Conservation (phyloP, 1,140 invertebrate genomes). For the Drosophila nigrodunni region DNA sequence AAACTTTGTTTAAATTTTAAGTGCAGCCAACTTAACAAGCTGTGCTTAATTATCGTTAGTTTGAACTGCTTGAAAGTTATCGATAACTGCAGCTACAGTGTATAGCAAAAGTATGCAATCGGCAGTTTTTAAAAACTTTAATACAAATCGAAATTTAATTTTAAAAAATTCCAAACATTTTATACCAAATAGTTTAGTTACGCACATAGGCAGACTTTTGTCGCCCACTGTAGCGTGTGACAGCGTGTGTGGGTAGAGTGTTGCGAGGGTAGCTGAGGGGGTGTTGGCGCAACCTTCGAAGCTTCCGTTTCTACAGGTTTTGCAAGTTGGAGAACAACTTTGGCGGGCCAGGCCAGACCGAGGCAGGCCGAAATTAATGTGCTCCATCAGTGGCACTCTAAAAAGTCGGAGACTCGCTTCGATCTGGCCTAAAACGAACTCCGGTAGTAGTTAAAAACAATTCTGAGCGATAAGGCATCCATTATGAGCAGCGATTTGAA, state of each 20-base stretch:
- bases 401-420: slow-evolving; percentile 32
- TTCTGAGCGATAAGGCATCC: slow-evolving; percentile 78
- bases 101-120: no score
- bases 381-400: slow-evolving; percentile 68
- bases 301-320: slow-evolving; percentile 80
- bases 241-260: no score
- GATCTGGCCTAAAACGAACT: slow-evolving; percentile 70
- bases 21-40: slow-evolving; percentile 2
- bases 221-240: no score
- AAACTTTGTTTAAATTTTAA: not conserved
- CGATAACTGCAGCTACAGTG: slow-evolving; percentile 7
- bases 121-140: no score
- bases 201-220: no score
- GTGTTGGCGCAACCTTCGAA: slow-evolving; percentile 50
- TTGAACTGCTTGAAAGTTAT: slow-evolving; percentile 17
- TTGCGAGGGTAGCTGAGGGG: no score
- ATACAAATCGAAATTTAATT: no score
- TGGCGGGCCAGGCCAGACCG: slow-evolving; percentile 59
- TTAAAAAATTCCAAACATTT: no score
- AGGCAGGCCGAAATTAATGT: slow-evolving; percentile 66
- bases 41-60: not conserved
- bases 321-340: slow-evolving; percentile 61
- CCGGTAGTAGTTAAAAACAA: slow-evolving; percentile 82
- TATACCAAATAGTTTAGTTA: no score
- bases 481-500: slow-evolving; percentile 84